These are phyloP conservation scores for Megastigmus dorsalis DNA, from an alignment of 2,888 invertebrate species.

Conservation along the genomic window DNA sequence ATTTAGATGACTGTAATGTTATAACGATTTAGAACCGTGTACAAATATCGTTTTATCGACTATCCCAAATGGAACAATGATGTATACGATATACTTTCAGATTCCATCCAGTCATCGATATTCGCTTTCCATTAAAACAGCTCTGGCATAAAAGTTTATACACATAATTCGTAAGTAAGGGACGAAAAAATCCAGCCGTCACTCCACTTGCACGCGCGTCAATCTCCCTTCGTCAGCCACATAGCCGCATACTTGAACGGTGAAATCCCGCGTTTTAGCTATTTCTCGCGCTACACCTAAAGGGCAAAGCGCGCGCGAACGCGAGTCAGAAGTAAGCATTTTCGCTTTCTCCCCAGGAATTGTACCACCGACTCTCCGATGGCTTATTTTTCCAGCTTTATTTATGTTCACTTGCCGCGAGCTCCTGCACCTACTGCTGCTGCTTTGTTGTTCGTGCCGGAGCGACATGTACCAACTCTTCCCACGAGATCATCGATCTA, in stretches of 20 bases:
- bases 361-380: too few species aligned
- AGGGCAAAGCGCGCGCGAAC: background rate
- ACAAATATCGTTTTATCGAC: too few species aligned
- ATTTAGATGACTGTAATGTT: too few species aligned
- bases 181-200: background rate
- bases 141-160: too few species aligned
- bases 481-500: conserved; percentile 11
- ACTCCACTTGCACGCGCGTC: background rate
- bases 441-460: background rate
- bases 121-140: too few species aligned
- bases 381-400: background rate
- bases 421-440: too few species aligned
- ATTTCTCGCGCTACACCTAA: background rate
- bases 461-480: background rate
- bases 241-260: background rate
- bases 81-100: too few species aligned
- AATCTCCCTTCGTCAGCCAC: background rate
- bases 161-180: too few species aligned
- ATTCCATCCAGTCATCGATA: too few species aligned
- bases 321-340: too few species aligned
- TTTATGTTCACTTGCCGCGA: conserved; percentile 23
- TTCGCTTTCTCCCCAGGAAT: conserved; percentile 24
- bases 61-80: too few species aligned
- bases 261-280: background rate
- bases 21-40: too few species aligned